Base-by-base conservation (phyloP, 2,113 vertebrate genomes). In the Aldabrachelys gigantea region DNA sequence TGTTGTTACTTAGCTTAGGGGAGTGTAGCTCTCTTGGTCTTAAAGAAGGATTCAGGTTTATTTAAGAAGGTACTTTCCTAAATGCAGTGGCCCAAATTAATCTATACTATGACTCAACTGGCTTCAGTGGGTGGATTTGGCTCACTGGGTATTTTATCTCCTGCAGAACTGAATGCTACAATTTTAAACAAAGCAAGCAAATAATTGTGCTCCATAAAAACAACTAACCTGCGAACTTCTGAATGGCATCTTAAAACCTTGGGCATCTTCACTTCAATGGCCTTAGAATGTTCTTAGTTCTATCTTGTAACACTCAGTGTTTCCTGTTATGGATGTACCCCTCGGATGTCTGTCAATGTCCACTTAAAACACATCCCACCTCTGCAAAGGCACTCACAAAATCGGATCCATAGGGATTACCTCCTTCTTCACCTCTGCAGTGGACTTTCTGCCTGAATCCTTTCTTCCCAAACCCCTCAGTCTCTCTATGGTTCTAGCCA, bases 51-150 rank as follows among this genome's bases (percentile, higher is more conserved):
- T 95, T 96, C 92, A 95, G 96, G 96, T 91, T 92, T 89, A 93
- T 97, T 95, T 94, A 94, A 95, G 94, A 91, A 95, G 97, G 95
- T 97, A 90, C 89, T 96, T 89, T 97, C 95, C 95, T 92, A 97
- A 96, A 93, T 94, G 94, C 94, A 96, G 95, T 90, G 96, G 94
- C 91, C 95, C 75, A 96, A 93, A 94, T 93, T 92, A 94, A 94
- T 94, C 84, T 95, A 92, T 44, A 29, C 22, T 78, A 47, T 44
- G 75, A 78, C 12, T 47, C 72, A 76, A 3, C 41, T 14, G 24
- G 6, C 75, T 12, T 78, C 75, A 78, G 25, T 47, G 44, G 24
- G 12, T 47, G 41, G 44, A 47, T 27, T 47, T 78, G 41, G 41
- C 75, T 78, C 75, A 78, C 41, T 96, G 44, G 59, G 59, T 94